phyloP scores from a whole-genome alignment of 2,113 vertebrate species.

The Larimichthys crocea region DNA sequence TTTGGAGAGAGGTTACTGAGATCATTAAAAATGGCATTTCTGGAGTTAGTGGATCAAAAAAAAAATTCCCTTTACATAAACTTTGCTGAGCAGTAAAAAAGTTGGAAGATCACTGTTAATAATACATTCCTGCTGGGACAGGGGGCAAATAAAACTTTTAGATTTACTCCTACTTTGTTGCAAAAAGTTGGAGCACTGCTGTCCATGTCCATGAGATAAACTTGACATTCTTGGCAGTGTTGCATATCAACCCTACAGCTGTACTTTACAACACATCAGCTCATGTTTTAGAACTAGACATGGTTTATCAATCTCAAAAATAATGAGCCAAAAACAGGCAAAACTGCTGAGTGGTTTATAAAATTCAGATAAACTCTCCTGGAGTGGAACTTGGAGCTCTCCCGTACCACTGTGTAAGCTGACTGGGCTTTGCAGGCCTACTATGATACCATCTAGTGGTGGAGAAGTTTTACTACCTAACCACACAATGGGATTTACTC shows the following conservation, averaged over 20 bases:
- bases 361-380: neutral
- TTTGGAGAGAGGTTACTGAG: slow-evolving; percentile 6
- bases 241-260: neutral
- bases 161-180: neutral
- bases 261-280: neutral
- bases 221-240: slow-evolving; percentile 7
- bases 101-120: neutral
- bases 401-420: too few species aligned
- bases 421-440: neutral
- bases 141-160: neutral
- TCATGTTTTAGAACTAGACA: neutral
- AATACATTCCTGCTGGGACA: slow-evolving; percentile 1
- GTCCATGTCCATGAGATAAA: neutral
- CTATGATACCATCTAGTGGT: slow-evolving; percentile 62
- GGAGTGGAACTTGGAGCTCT: neutral
- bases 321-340: neutral
- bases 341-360: neutral
- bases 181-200: neutral
- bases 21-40: slow-evolving; percentile 18
- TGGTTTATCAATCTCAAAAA: neutral
- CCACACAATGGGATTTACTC: neutral
- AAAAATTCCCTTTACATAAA: neutral
- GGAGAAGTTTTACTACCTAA: neutral
- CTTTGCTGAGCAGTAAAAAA: slow-evolving; percentile 1
- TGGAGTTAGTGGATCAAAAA: neutral